phyloP scores from a whole-genome alignment of 2,888 invertebrate genomes.

The Hoplodrina ambigua region DNA sequence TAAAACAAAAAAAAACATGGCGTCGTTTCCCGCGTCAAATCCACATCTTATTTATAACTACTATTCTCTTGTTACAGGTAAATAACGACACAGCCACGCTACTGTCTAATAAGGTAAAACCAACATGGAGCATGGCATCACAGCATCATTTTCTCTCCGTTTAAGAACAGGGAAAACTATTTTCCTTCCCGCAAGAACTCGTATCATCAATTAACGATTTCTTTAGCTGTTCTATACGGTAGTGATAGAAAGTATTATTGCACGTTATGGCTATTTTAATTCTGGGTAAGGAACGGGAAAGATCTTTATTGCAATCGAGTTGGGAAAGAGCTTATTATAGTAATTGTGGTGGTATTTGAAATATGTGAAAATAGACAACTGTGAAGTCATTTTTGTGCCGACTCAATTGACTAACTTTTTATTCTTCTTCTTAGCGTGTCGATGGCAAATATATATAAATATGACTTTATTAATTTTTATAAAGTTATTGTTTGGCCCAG shows the following conservation, averaged over 20 bases:
- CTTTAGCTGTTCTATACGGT: slow-evolving; percentile 23
- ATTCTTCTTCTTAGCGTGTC: too few species aligned
- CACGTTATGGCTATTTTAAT: slow-evolving; percentile 39
- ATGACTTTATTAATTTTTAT: too few species aligned
- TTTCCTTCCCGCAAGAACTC: slow-evolving; percentile 33
- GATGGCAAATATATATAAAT: too few species aligned
- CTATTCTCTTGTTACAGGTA: slow-evolving; percentile 67
- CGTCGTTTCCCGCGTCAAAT: neutral
- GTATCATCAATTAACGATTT: slow-evolving; percentile 53
- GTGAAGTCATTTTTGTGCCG: too few species aligned
- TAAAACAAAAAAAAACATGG: neutral
- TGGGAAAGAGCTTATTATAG: slow-evolving; percentile 11
- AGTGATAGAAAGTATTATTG: slow-evolving; percentile 38
- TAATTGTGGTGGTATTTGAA: slow-evolving; percentile 3
- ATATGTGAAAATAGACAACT: too few species aligned
- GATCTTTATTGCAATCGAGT: slow-evolving; percentile 11
- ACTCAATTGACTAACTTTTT: too few species aligned
- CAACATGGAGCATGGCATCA: slow-evolving; percentile 12
- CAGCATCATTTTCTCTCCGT: slow-evolving; percentile 59
- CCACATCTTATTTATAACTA: slow-evolving; percentile 43
- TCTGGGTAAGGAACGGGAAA: slow-evolving; percentile 1
- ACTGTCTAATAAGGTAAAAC: slow-evolving; percentile 46
- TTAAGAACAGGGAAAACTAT: slow-evolving; percentile 53
- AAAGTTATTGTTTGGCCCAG: too few species aligned
- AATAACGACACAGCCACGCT: slow-evolving; percentile 29